These are phyloP conservation scores for Coremacera marginata DNA, from an alignment of 2,888 invertebrate genomes.

Conservation along the genomic window DNA sequence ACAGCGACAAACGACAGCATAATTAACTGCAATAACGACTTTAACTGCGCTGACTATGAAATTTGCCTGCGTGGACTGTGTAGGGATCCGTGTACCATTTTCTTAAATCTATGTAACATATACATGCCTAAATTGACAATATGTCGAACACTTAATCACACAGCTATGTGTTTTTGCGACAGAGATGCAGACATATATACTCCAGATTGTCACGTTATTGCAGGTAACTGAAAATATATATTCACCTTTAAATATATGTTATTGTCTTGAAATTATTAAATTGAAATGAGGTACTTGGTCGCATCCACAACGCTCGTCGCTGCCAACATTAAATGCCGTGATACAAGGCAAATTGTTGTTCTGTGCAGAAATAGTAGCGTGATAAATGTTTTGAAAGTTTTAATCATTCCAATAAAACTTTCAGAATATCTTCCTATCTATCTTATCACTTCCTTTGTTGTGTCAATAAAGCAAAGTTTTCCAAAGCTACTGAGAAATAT, in stretches of 20 bases:
- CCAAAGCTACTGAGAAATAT: neutral
- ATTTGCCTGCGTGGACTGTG: slow-evolving; percentile 71
- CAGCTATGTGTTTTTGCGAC: slow-evolving; percentile 73
- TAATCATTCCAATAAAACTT: neutral
- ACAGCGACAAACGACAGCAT: slow-evolving; percentile 41
- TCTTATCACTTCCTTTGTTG: neutral
- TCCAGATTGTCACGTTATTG: slow-evolving; percentile 72
- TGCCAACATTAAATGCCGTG: slow-evolving; percentile 26
- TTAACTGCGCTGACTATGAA: slow-evolving; percentile 69
- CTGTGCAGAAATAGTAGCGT: neutral
- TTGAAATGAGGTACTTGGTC: slow-evolving; percentile 41
- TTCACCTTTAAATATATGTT: slow-evolving; percentile 19
- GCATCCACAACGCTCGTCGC: slow-evolving; percentile 21
- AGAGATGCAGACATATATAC: slow-evolving; percentile 69
- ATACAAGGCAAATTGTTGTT: slow-evolving; percentile 23
- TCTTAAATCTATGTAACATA: slow-evolving; percentile 58
- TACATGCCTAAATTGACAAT: slow-evolving; percentile 68
- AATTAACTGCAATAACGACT: slow-evolving; percentile 56
- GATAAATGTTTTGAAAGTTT: slow-evolving; percentile 14
- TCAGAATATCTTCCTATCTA: slow-evolving; percentile 7
- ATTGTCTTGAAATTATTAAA: slow-evolving; percentile 40
- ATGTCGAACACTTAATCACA: slow-evolving; percentile 72
- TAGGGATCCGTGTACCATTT: slow-evolving; percentile 71
- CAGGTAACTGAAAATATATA: slow-evolving; percentile 71
- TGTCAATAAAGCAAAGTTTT: slow-evolving; percentile 17